A percentile compares a stretch with the other conserved stretches of the same genome.
Evolutionary conservation across 2,888 invertebrate species (phyloP).

Genomic region (Nephrotoma guestfalica): DNA sequence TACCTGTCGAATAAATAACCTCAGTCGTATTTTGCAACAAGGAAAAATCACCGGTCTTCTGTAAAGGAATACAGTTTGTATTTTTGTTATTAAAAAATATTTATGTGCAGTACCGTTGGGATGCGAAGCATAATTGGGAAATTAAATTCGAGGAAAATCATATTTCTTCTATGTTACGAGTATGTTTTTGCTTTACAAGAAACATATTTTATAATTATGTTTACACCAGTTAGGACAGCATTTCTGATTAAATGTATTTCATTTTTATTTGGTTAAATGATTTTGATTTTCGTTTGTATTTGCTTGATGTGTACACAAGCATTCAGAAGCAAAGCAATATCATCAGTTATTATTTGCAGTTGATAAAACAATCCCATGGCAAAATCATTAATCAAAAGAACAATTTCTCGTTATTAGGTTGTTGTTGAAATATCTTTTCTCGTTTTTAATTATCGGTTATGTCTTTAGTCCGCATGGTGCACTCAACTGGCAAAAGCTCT

Average conservation of each 20-base stretch:
- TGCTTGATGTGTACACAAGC: not conserved
- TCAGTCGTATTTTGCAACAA: too few relatives aligned
- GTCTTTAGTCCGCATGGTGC: not conserved
- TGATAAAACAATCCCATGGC: not conserved
- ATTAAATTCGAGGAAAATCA: not conserved
- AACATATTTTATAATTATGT: not conserved
- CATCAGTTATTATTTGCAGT: not conserved
- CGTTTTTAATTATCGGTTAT: not conserved
- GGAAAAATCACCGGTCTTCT: too few relatives aligned
- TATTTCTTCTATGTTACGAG: not conserved
- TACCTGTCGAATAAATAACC: too few relatives aligned
- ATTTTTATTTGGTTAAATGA: not conserved
- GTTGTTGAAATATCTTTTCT: not conserved
- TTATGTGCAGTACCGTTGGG: too few relatives aligned
- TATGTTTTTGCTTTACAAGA: not conserved
- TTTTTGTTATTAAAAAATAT: too few relatives aligned
- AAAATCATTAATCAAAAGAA: not conserved
- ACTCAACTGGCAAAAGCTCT: not conserved
- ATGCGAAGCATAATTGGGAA: not conserved
- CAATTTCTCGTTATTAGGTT: not conserved
- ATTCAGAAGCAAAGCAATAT: not conserved
- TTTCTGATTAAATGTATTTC: not conserved
- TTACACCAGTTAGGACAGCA: not conserved
- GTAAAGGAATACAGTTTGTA: too few relatives aligned
- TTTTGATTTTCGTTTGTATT: not conserved